Evolutionary conservation across 2,113 vertebrate species (phyloP).

Genomic region (Ptilonorhynchus violaceus): DNA sequence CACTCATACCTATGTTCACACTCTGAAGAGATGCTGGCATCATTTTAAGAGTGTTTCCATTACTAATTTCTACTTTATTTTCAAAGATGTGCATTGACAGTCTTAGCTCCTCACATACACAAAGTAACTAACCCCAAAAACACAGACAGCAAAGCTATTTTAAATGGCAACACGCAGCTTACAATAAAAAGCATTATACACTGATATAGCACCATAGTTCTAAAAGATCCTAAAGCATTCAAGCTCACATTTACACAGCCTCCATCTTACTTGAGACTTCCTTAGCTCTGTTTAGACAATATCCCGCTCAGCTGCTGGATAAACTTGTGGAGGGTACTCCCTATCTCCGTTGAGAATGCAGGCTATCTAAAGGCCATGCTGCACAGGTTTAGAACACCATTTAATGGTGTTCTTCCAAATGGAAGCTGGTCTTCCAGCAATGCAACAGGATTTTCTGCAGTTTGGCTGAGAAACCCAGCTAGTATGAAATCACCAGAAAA

Average conservation of each 20-base stretch:
- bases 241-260: not conserved
- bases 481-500: not conserved
- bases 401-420: not conserved
- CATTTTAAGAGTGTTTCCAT: not conserved
- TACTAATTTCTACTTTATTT: not conserved
- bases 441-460: not conserved
- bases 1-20: not conserved
- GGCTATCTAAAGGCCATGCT: not conserved
- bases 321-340: not conserved
- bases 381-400: not conserved
- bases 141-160: not conserved
- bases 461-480: not conserved
- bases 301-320: not conserved
- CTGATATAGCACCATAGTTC: not conserved
- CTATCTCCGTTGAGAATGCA: not conserved
- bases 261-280: not conserved
- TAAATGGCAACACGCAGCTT: not conserved
- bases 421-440: not conserved
- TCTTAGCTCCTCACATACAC: not conserved
- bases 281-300: not conserved
- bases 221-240: not conserved
- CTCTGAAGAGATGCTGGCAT: not conserved
- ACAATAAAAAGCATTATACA: not conserved
- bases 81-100: not conserved
- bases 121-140: not conserved